Percentiles rank a stretch among this genome's conserved stretches.
phyloP scores from a whole-genome alignment of 1,140 invertebrate genomes.

The Fopius arisanus region DNA sequence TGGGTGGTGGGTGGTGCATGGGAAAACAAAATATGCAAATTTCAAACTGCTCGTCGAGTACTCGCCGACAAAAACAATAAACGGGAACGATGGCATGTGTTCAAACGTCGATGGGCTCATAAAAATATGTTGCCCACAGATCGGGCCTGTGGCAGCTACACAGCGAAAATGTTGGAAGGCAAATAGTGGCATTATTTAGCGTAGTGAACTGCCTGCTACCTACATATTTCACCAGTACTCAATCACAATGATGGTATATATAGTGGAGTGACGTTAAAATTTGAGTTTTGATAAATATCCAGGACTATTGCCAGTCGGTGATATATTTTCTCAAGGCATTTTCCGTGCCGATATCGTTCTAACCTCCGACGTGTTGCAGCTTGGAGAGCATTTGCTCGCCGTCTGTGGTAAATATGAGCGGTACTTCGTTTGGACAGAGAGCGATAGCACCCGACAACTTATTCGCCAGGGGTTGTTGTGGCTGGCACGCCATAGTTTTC shows the following conservation, averaged over 20 bases:
- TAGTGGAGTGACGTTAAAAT: too few species aligned
- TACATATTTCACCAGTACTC: constrained; percentile 36
- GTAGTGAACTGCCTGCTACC: constrained; percentile 35
- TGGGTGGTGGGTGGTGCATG: neutral
- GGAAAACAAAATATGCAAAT: constrained; percentile 15
- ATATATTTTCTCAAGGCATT: neutral
- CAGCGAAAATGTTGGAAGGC: constrained; percentile 11
- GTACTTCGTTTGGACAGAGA: constrained; percentile 56
- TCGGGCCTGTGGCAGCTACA: too few species aligned
- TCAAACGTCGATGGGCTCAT: constrained; percentile 58
- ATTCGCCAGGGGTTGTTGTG: constrained; percentile 40
- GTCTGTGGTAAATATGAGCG: constrained; percentile 57
- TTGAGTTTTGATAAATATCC: neutral
- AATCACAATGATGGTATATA: too few species aligned
- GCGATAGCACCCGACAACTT: constrained; percentile 53
- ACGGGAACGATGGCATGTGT: constrained; percentile 57
- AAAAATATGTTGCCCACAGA: constrained; percentile 46
- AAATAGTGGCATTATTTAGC: constrained; percentile 44
- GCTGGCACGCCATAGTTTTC: constrained; percentile 26
- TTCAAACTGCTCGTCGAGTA: neutral
- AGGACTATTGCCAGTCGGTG: neutral
- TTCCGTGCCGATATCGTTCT: neutral
- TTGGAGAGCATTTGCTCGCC: constrained; percentile 46
- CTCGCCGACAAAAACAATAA: constrained; percentile 57
- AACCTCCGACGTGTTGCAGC: constrained; percentile 22